Base-by-base conservation (phyloP, 2,113 vertebrate species). In the Sigmodon hispidus region DNA sequence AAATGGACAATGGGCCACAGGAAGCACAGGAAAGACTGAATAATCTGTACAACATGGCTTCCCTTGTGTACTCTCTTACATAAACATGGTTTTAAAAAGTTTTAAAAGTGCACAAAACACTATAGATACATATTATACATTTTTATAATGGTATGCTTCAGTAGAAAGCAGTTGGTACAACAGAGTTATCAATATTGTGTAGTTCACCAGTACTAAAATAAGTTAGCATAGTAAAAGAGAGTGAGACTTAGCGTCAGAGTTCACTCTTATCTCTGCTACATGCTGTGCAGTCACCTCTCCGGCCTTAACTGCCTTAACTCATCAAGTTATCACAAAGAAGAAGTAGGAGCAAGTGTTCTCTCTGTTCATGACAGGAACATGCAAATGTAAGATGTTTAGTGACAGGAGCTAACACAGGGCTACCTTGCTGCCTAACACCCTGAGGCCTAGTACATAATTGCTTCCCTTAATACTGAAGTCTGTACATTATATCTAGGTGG, bases 71-170 rank as follows among this genome's bases (percentile, higher is more conserved):
- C 12, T 40, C 3, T 69, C 75, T 81, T 55, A 16, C 57, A n/a
- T 34, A 80, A 57, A 81, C 22, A 81, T 59, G n/a, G 36, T 10
- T 55, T 34, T 52, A 31, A 55, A 55, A 1, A 36, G n/a, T 12
- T 59, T 40, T 59, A n/a, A 59, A 59, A 6, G 29, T 43, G 86
- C 69, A 48, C 43, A 96, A 89, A 87, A 31, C 24, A 94, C 21
- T 76, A 15, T 29, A 89, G 87, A 81, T 3, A 36, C 67, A 63
- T 8, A 40, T 15, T 59, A 40, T 26, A n/a, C 22, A 24, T 50
- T 65, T 94, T 83, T 87, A 65, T 73, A 59, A 93, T 90, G 76
- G 36, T 59, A 21, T 79, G 55, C 59, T 96, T 90, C 87, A 90
- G 26, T 69, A 80, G 43, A 91, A 95, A 86, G 34, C n/a, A 85